Evolutionary conservation across 2,888 invertebrate species (phyloP).

Genomic region (Pollenia labialis): DNA sequence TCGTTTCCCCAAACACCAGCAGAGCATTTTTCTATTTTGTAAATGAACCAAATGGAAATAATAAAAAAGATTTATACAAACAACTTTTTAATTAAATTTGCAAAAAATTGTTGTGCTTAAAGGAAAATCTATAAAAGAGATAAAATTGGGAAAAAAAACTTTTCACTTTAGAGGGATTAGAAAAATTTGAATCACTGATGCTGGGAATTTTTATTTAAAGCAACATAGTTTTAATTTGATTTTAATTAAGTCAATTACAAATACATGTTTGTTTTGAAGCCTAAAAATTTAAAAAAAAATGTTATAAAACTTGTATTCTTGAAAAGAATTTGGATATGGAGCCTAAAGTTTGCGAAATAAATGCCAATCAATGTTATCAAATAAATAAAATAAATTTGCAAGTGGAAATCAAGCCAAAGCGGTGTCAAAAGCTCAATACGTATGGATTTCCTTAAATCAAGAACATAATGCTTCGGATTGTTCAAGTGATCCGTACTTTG

Average conservation of each 20-base stretch:
- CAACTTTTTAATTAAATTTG: constrained; percentile 41
- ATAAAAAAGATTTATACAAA: background rate
- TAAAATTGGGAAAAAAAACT: background rate
- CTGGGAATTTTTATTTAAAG: background rate
- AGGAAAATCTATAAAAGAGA: background rate
- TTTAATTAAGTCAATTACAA: background rate
- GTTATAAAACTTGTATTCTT: too few species aligned
- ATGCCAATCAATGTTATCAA: too few species aligned
- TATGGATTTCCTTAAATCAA: too few species aligned
- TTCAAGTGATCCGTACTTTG: too few species aligned
- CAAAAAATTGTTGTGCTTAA: constrained; percentile 19
- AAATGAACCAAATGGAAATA: background rate
- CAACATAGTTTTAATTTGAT: background rate
- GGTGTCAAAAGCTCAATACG: too few species aligned
- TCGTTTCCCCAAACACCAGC: background rate
- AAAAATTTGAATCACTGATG: background rate
- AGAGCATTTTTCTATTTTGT: background rate
- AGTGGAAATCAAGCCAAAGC: too few species aligned
- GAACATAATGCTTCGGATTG: too few species aligned
- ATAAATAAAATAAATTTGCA: too few species aligned
- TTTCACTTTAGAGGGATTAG: background rate
- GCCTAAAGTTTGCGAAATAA: too few species aligned
- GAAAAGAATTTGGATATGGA: too few species aligned
- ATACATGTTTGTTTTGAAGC: too few species aligned
- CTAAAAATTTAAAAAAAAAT: too few species aligned